A percentile compares a stretch with the other conserved stretches of the same genome.
phyloP scores from a whole-genome alignment of 2,888 invertebrate genomes.

The Ectemnius cavifrons region DNA sequence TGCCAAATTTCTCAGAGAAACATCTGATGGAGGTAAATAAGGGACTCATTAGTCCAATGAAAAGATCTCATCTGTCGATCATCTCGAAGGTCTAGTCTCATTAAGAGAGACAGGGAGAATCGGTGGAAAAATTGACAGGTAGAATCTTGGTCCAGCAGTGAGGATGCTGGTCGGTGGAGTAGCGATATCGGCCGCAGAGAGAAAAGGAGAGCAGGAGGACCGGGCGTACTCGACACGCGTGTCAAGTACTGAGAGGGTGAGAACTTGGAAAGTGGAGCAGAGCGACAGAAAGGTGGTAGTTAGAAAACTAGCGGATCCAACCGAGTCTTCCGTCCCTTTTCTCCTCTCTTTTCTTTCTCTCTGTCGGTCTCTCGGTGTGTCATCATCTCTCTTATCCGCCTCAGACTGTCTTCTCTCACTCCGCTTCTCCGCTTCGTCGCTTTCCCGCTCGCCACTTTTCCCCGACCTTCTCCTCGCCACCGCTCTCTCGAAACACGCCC shows the following conservation, averaged over 20 bases:
- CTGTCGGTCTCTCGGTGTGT: background rate
- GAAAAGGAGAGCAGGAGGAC: slow-evolving; percentile 15
- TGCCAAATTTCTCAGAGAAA: too few relatives aligned
- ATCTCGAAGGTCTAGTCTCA: slow-evolving; percentile 32
- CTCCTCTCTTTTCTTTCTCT: slow-evolving; percentile 5
- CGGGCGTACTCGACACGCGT: slow-evolving; percentile 47
- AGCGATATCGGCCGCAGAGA: slow-evolving; percentile 12
- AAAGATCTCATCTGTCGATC: slow-evolving; percentile 13
- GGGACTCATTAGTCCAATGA: slow-evolving; percentile 21
- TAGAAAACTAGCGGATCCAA: slow-evolving; percentile 30
- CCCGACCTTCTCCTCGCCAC: background rate
- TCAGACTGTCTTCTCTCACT: background rate
- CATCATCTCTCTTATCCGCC: slow-evolving; percentile 11
- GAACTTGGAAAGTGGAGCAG: slow-evolving; percentile 53
- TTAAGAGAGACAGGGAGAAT: slow-evolving; percentile 39
- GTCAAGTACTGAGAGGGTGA: slow-evolving; percentile 43
- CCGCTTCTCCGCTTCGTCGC: background rate
- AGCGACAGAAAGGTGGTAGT: slow-evolving; percentile 39
- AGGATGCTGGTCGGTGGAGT: slow-evolving; percentile 8
- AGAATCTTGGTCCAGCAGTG: slow-evolving; percentile 3
- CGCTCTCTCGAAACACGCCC: background rate
- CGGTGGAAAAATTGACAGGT: slow-evolving; percentile 1
- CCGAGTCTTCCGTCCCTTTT: slow-evolving; percentile 12
- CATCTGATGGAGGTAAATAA: too few relatives aligned
- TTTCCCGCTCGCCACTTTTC: background rate